phyloP scores from a whole-genome alignment of 35 echinoderm and acorn worm species.

The Stichopus chloronotus region DNA sequence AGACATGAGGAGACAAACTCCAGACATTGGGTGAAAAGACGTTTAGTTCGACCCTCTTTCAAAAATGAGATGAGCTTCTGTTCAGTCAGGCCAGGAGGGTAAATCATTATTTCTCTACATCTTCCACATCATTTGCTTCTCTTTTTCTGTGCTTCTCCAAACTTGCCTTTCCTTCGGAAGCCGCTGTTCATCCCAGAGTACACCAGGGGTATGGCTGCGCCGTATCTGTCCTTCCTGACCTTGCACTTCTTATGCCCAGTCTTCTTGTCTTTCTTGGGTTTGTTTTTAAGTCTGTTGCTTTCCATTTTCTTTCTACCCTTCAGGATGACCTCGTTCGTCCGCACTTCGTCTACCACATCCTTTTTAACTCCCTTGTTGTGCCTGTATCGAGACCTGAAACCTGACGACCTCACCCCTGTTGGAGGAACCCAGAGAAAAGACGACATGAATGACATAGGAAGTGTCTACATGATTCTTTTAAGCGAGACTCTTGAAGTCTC shows the following conservation, averaged over 20 bases:
- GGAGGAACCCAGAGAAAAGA: neutral
- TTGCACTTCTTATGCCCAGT: neutral
- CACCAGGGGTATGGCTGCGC: neutral
- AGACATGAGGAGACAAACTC: no score
- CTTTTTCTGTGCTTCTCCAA: neutral
- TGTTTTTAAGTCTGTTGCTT: neutral
- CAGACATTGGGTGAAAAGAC: no score
- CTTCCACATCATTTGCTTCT: neutral
- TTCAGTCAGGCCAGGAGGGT: no score
- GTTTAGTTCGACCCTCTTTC: no score
- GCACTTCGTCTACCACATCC: constrained; percentile 1
- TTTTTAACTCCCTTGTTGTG: constrained; percentile 35
- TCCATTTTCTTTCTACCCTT: constrained; percentile 22
- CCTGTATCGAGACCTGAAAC: constrained; percentile 36
- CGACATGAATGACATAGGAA: neutral
- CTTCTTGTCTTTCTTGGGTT: constrained; percentile 22
- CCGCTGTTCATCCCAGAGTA: constrained; percentile 20
- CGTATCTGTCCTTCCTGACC: neutral
- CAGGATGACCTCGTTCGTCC: constrained; percentile 34
- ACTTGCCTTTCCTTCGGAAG: neutral
- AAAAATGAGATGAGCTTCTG: no score
- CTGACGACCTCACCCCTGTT: constrained; percentile 48
- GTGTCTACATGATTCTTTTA: no score
- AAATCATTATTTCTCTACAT: neutral
- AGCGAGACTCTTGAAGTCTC: no score